These are phyloP conservation scores for Polyergus mexicanus DNA, from an alignment of 1,140 invertebrate species.

Conservation along the genomic window DNA sequence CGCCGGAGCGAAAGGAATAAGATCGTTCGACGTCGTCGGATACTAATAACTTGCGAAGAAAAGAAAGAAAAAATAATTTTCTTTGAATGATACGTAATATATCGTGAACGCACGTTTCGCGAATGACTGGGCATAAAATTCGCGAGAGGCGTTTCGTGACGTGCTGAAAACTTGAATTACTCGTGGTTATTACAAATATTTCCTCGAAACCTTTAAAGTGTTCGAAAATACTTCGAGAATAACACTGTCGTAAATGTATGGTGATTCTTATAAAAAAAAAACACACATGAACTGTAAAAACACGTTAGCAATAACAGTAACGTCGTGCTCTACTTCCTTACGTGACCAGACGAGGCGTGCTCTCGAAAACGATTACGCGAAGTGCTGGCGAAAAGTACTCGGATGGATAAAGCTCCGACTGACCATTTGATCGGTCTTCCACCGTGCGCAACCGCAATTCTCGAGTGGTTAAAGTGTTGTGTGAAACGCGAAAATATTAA, in stretches of 20 bases:
- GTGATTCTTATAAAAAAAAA: neutral
- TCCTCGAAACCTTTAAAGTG: neutral
- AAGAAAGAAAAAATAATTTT: neutral
- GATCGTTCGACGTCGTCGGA: neutral
- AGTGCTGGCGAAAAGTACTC: conserved; percentile 14
- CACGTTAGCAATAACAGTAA: conserved; percentile 40
- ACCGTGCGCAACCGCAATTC: conserved; percentile 26
- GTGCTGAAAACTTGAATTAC: neutral
- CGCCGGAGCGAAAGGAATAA: neutral
- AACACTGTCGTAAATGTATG: neutral
- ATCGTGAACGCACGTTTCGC: neutral
- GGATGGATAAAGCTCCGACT: conserved; percentile 9
- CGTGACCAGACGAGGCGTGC: conserved; percentile 28
- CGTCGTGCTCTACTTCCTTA: conserved; percentile 25
- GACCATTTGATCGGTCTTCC: conserved; percentile 33
- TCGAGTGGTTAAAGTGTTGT: conserved; percentile 14
- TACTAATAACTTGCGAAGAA: neutral
- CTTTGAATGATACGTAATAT: neutral
- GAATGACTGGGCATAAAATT: neutral
- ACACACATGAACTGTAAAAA: conserved; percentile 27
- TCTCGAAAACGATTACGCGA: conserved; percentile 50
- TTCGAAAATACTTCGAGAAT: neutral
- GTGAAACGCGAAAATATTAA: conserved; percentile 34
- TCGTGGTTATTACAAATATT: neutral
- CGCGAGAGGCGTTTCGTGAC: neutral